Base-by-base conservation (phyloP, 2,888 invertebrate genomes). In the Rhamphomyia laevipes region DNA sequence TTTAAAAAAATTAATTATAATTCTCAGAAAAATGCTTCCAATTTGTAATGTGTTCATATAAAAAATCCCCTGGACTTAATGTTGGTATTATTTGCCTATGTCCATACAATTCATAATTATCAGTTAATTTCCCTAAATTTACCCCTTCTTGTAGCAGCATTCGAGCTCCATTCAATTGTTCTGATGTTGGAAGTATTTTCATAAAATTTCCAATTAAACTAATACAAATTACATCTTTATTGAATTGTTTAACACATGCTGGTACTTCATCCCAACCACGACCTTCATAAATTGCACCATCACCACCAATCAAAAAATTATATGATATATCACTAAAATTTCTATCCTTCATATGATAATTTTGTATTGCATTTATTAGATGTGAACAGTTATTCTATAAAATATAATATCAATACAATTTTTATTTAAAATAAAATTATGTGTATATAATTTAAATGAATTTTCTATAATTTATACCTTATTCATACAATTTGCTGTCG, bases 241-340 rank as follows among this genome's bases (percentile, higher is more conserved):
- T 82, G 61, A 76, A 81, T 23, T 77, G 74, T 31, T 73, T 73
- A 0, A 82, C 76, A 59, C 85, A 84, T 0, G 84, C 79, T 0
- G 85, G 85, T 43, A 78, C 66, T 48, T 64, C 63, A 54, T 80
- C 76, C 88, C 88, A 89, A 1, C 84, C 84, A 12, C 86, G 77
- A 0, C 84, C 87, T 55, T 74, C 77, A 63, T 85, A 87, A 0
- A 79, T 81, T 1, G 75, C 71, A 0, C 86, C 87, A 60, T 87
- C 85, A 7, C 85, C 86, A 1, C 86, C 87, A 1, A 89, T 74
- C 11, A 89, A 63, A 58, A 86, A 89, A 64, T 84, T 89, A 65
- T 86, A 88, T 0, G 73, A 82, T 27, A 86, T 81, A 61, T 87
- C 86, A 44, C 42, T 77, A 68, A 49, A 65, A 63, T 53, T 77